phyloP scores from a whole-genome alignment of 2,113 vertebrate species.

The Perccottus glenii region DNA sequence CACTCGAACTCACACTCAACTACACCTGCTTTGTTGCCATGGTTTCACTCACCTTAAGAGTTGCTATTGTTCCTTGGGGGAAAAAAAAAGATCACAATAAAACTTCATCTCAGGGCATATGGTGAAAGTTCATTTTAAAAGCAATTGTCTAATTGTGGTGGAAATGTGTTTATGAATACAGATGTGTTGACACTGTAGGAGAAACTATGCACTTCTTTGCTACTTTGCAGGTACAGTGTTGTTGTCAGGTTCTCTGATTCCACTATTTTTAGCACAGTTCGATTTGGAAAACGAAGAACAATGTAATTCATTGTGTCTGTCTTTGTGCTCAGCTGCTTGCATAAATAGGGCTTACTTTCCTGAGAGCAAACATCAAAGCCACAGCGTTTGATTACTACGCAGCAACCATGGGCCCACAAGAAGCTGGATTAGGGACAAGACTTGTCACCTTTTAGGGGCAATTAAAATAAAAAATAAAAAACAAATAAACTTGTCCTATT shows the following conservation, averaged over 20 bases:
- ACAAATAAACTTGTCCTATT: too few relatives aligned
- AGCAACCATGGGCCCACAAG: constrained; percentile 23
- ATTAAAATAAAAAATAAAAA: too few relatives aligned
- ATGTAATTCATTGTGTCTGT: constrained; percentile 11
- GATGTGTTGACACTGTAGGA: constrained; percentile 28
- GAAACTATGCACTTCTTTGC: constrained; percentile 8
- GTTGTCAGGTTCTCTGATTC: background rate
- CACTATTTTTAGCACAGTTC: constrained; percentile 33
- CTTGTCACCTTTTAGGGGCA: background rate
- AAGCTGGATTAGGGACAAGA: constrained; percentile 23
- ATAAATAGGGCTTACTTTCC: constrained; percentile 17
- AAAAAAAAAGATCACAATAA: constrained; percentile 40
- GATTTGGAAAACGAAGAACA: constrained; percentile 19
- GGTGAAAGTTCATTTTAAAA: constrained; percentile 22
- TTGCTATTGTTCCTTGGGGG: constrained; percentile 27
- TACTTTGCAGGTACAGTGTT: background rate
- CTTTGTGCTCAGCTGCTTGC: constrained; percentile 25
- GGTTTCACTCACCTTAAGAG: constrained; percentile 53
- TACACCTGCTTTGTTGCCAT: constrained; percentile 64
- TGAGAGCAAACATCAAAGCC: constrained; percentile 32
- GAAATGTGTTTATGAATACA: constrained; percentile 49
- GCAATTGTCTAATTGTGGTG: constrained; percentile 10
- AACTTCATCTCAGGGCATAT: constrained; percentile 23
- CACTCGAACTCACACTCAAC: constrained; percentile 44
- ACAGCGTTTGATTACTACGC: constrained; percentile 25